Evolutionary conservation across 2,888 invertebrate species (phyloP).

Genomic region (Megastigmus dorsalis): DNA sequence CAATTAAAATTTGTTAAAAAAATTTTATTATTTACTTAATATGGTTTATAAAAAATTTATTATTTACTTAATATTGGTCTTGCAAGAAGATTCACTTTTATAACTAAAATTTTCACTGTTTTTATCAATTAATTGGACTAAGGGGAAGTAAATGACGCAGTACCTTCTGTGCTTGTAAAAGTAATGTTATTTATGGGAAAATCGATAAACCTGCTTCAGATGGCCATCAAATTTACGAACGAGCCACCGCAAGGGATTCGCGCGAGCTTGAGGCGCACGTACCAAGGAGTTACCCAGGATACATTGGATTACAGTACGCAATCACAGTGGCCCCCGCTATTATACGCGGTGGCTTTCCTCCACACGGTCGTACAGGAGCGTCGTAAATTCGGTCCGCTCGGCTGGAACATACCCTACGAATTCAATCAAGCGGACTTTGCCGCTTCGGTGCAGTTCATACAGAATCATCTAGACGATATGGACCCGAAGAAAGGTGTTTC

Average conservation of each 20-base stretch:
- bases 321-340: constrained; percentile 93
- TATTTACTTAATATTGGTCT: too few species aligned
- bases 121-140: too few species aligned
- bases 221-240: constrained; percentile 97
- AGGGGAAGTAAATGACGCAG: too few species aligned
- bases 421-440: constrained; percentile 98
- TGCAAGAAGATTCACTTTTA: too few species aligned
- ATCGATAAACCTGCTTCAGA: too few species aligned
- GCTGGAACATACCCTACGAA: constrained; percentile 98
- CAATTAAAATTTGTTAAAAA: too few species aligned
- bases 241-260: constrained; percentile 97
- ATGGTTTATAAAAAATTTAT: too few species aligned
- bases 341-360: constrained; percentile 95
- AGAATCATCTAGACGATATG: constrained; percentile 97
- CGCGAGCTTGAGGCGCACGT: constrained; percentile 95
- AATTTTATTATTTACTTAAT: too few species aligned
- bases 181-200: too few species aligned
- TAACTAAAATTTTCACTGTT: too few species aligned
- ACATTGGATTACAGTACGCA: constrained; percentile 93
- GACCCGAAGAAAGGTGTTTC: constrained; percentile 98
- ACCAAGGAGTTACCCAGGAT: constrained; percentile 92
- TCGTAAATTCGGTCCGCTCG: constrained; percentile 95
- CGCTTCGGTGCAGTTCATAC: constrained; percentile 95
- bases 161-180: too few species aligned
- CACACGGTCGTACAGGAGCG: constrained; percentile 97